phyloP scores from a whole-genome alignment of 2,888 invertebrate genomes.

The Eurytoma adleriae region DNA sequence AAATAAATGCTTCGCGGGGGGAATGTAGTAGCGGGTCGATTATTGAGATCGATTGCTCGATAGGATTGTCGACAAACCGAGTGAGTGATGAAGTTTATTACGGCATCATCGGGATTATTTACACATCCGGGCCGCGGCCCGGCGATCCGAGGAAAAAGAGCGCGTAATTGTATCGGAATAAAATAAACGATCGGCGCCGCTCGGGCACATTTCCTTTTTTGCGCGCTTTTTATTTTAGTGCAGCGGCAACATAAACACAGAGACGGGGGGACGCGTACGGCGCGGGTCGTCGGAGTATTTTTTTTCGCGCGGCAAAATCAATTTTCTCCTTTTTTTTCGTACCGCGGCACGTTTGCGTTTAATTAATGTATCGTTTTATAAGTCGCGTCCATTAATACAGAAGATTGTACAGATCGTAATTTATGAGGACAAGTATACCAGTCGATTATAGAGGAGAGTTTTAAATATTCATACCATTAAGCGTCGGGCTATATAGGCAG shows the following conservation, averaged over 20 bases:
- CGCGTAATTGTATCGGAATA: slow-evolving; percentile 34
- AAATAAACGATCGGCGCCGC: slow-evolving; percentile 29
- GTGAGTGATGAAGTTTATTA: slow-evolving; percentile 15
- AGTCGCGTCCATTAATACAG: slow-evolving; percentile 48
- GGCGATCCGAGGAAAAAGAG: slow-evolving; percentile 26
- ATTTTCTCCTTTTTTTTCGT: slow-evolving; percentile 30
- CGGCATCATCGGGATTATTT: slow-evolving; percentile 36
- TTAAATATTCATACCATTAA: slow-evolving; percentile 51
- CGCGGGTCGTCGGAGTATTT: not conserved
- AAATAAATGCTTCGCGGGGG: too few relatives aligned
- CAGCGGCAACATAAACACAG: not conserved
- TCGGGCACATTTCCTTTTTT: slow-evolving; percentile 9
- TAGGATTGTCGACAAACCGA: slow-evolving; percentile 26
- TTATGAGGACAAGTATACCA: slow-evolving; percentile 44
- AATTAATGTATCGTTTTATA: slow-evolving; percentile 52
- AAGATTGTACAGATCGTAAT: slow-evolving; percentile 49
- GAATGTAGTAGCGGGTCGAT: slow-evolving; percentile 17
- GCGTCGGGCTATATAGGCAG: not conserved
- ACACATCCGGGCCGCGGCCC: slow-evolving; percentile 23
- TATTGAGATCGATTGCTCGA: slow-evolving; percentile 46
- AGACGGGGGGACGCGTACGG: not conserved
- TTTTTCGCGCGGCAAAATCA: slow-evolving; percentile 19
- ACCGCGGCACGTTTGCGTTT: slow-evolving; percentile 40
- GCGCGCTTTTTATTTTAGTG: too few relatives aligned
- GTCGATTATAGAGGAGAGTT: slow-evolving; percentile 49